Evolutionary conservation across 2,888 invertebrate genomes (phyloP), one percentile per base, ranked within the genome.

Genomic region (Thymelicus acteon): DNA sequence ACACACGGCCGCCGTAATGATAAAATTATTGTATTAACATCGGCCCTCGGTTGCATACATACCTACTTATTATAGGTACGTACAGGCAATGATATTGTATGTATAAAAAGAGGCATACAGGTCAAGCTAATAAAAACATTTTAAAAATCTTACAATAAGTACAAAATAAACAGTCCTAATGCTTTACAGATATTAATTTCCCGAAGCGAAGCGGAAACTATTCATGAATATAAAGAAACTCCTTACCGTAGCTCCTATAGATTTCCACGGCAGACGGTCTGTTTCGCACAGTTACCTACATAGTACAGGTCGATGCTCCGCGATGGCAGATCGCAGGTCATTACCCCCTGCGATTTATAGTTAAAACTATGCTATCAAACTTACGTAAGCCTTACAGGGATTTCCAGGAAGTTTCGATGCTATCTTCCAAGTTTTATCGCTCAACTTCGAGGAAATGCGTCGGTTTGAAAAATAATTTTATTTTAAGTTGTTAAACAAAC

Each of bases 341-440:
- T 12, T 54, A 31, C 54, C 54, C 24, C 52, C 10, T 52, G 24
- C 54, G 24, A 54, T 54, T 54, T 54, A 54, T 54, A 54, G 54
- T 54, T 31, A 24, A 54, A 54, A 54, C 54, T 54, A 54, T 24
- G 54, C 54, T 54, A 54, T 54, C 54, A 54, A 54, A 54, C 5
- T 54, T 54, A 54, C 54, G 54, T 54, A 54, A 54, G 24, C 12
- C 54, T 54, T 24, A 24, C 54, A 54, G 54, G 54, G 24, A 54
- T 54, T 54, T 54, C 54, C n/a, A 8, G 24, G 7, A 54, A 12
- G 6, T 54, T 24, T 12, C 31, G 24, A 54, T 54, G 54, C 54
- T 54, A 54, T 24, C 54, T 54, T 54, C 54, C 24, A 54, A 54
- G 54, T 54, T 54, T 54, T 54, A 54, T 54, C 54, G 54, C 12